Evolutionary conservation across 1,140 invertebrate genomes (phyloP).

Genomic region (Brachionus manjavacas): DNA sequence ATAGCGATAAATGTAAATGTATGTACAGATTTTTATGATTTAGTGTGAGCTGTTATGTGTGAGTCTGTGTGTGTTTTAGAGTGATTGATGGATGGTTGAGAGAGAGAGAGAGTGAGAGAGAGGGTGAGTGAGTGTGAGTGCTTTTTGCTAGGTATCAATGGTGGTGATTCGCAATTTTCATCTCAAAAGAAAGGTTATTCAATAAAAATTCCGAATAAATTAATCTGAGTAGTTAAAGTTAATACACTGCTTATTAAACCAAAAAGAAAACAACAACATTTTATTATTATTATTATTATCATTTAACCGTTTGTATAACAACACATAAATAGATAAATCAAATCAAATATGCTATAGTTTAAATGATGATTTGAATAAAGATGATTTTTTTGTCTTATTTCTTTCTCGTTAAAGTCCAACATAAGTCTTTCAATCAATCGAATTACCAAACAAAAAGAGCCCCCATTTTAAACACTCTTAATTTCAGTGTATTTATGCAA

Average conservation of each 20-base stretch:
- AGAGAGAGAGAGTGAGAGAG: neutral
- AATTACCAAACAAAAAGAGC: no score
- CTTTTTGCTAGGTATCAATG: neutral
- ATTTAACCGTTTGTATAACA: neutral
- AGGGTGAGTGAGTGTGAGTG: neutral
- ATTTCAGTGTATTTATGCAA: no score
- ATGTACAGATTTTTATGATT: neutral
- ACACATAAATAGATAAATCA: neutral
- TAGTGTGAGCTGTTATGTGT: neutral
- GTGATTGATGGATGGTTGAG: no score
- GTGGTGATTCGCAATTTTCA: neutral
- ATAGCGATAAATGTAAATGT: neutral
- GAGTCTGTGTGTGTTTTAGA: neutral
- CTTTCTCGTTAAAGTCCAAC: neutral
- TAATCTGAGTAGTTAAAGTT: neutral
- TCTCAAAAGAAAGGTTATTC: neutral
- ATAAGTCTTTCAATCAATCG: neutral
- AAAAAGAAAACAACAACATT: neutral
- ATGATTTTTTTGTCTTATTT: neutral
- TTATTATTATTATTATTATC: neutral
- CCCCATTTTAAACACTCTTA: no score
- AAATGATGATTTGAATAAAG: neutral
- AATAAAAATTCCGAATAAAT: neutral
- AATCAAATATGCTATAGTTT: neutral
- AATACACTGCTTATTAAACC: neutral